Evolutionary conservation across 2,888 invertebrate species (phyloP).

Genomic region (Cerastis rubricosa): DNA sequence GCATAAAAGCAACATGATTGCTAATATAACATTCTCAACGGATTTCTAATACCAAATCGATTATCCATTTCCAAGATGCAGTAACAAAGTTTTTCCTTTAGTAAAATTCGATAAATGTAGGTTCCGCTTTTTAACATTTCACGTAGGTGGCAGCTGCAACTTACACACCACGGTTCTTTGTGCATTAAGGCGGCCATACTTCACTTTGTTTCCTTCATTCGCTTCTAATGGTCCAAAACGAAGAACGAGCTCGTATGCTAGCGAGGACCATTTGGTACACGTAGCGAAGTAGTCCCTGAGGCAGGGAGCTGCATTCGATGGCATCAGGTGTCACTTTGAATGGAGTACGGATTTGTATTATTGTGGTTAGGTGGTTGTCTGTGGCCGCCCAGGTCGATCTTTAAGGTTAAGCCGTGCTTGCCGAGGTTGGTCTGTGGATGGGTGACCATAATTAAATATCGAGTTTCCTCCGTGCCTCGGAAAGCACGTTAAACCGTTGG

Average conservation of each 20-base stretch:
- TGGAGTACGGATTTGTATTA: conserved; percentile 39
- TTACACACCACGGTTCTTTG: conserved; percentile 49
- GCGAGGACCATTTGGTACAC: conserved; percentile 55
- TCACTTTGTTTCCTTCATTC: conserved; percentile 60
- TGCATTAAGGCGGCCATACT: conserved; percentile 49
- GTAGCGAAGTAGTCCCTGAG: conserved; percentile 57
- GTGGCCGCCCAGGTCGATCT: too few relatives aligned
- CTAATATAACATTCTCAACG: conserved; percentile 9
- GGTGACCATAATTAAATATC: too few relatives aligned
- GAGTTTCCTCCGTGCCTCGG: too few relatives aligned
- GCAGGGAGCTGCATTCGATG: conserved; percentile 60
- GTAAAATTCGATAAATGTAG: conserved; percentile 38
- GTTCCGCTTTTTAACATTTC: conserved; percentile 22
- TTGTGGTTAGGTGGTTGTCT: background rate
- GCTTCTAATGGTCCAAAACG: conserved; percentile 59
- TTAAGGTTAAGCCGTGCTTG: too few relatives aligned
- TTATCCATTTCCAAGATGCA: conserved; percentile 27
- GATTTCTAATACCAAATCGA: conserved; percentile 37
- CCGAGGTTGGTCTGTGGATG: too few relatives aligned
- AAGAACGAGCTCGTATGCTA: conserved; percentile 37
- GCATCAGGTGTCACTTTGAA: conserved; percentile 61
- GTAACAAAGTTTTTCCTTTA: conserved; percentile 36
- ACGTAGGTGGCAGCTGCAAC: conserved; percentile 42
- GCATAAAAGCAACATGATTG: background rate
- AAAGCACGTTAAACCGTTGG: too few relatives aligned